Evolutionary conservation across 2,113 vertebrate genomes (phyloP).

Genomic region (Entelurus aequoreus): DNA sequence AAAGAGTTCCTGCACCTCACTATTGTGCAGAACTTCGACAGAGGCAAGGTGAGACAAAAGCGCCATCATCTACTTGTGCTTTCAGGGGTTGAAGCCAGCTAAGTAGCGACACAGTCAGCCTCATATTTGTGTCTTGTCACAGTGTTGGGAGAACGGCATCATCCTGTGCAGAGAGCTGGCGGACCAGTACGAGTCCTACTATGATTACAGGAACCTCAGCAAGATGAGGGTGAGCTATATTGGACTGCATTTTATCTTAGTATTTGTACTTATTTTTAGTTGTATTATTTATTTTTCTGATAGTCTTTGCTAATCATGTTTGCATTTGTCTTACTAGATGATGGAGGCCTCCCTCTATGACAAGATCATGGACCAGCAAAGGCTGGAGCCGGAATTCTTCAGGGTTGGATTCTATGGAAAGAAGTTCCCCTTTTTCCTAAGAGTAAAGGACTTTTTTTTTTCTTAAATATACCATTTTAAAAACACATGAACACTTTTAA

Average conservation of each 20-base stretch:
- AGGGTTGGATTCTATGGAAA: constrained; percentile 97
- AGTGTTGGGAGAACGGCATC: constrained; percentile 99
- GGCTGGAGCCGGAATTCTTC: constrained; percentile 97
- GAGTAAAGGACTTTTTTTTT: constrained; percentile 71
- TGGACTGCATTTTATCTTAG: neutral
- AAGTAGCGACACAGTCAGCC: neutral
- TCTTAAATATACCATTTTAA: too few species aligned
- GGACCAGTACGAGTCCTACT: constrained; percentile 94
- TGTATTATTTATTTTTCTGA: neutral
- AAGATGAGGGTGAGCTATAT: constrained; percentile 90
- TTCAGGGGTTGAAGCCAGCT: neutral
- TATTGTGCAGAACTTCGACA: constrained; percentile 96
- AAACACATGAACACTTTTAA: too few species aligned
- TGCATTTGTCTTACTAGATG: constrained; percentile 64
- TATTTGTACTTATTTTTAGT: neutral
- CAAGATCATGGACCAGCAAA: constrained; percentile 99
- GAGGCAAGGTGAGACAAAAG: constrained; percentile 65
- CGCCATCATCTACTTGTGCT: too few species aligned
- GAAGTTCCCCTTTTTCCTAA: constrained; percentile 96
- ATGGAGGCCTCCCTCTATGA: constrained; percentile 97
- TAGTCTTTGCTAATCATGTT: neutral
- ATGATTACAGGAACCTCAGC: constrained; percentile 98
- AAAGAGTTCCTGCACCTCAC: constrained; percentile 94
- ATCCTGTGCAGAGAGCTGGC: constrained; percentile 95
- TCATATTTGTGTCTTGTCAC: constrained; percentile 34